Evolutionary conservation across 2,888 invertebrate genomes (phyloP).

Genomic region (Ptychoptera albimana): DNA sequence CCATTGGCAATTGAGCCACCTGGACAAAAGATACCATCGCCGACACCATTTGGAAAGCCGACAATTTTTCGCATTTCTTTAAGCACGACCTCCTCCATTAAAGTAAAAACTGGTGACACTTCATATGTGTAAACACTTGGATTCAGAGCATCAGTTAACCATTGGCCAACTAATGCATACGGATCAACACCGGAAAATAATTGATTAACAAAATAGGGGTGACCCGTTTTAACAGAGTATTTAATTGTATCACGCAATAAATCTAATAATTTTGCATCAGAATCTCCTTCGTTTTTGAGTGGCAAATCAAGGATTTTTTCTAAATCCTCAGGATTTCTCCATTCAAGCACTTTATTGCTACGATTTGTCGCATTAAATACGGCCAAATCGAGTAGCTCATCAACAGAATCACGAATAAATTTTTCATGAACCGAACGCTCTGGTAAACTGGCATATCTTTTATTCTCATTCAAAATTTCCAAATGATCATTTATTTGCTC

Average conservation of each 20-base stretch:
- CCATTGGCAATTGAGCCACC: slow-evolving; percentile 85
- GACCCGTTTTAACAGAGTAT: slow-evolving; percentile 80
- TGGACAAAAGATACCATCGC: slow-evolving; percentile 79
- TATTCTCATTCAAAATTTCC: neutral
- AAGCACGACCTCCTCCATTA: slow-evolving; percentile 74
- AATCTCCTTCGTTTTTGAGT: slow-evolving; percentile 39
- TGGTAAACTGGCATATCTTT: slow-evolving; percentile 42
- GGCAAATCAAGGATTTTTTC: slow-evolving; percentile 48
- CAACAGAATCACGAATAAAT: slow-evolving; percentile 53
- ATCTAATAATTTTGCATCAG: slow-evolving; percentile 49
- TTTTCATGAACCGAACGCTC: slow-evolving; percentile 48
- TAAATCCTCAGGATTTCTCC: slow-evolving; percentile 60
- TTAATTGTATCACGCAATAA: slow-evolving; percentile 55
- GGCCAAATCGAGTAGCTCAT: slow-evolving; percentile 55
- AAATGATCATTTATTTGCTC: slow-evolving; percentile 1
- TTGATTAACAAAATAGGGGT: slow-evolving; percentile 81
- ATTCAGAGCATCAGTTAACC: slow-evolving; percentile 72
- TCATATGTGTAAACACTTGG: slow-evolving; percentile 82
- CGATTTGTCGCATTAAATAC: slow-evolving; percentile 59
- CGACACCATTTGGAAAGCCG: slow-evolving; percentile 54
- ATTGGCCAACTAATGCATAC: slow-evolving; percentile 68
- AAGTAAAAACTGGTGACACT: slow-evolving; percentile 72
- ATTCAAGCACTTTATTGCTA: slow-evolving; percentile 61
- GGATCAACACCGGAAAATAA: slow-evolving; percentile 73
- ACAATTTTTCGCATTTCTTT: slow-evolving; percentile 63